Evolutionary conservation across 1,140 invertebrate genomes (phyloP).

Genomic region (Thalassaphorura encarpata): DNA sequence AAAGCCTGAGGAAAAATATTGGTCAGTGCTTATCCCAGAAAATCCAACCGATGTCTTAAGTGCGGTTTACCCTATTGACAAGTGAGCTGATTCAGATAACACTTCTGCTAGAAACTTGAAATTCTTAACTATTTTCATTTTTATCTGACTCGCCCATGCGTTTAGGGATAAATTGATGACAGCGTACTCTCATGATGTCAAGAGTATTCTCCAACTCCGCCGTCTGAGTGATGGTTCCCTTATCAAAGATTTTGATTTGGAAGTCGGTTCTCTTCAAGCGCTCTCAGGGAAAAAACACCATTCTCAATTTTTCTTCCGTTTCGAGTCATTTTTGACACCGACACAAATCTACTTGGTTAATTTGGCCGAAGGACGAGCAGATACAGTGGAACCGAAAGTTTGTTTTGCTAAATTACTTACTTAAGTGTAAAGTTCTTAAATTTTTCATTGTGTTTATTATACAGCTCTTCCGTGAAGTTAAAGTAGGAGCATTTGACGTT

Average conservation of each 20-base stretch:
- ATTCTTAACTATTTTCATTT: not conserved
- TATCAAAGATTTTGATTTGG: conserved; percentile 61
- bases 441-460: conserved; percentile 33
- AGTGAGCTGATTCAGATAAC: no score
- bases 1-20: conserved; percentile 61
- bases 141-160: not conserved
- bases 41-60: conserved; percentile 79
- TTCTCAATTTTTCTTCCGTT: conserved; percentile 85
- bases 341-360: conserved; percentile 81
- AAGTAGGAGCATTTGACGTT: conserved; percentile 72
- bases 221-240: conserved; percentile 60
- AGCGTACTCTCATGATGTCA: conserved; percentile 90
- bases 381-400: conserved; percentile 49
- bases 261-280: conserved; percentile 73
- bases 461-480: conserved; percentile 71
- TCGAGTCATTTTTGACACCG: conserved; percentile 87
- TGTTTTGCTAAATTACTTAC: not conserved
- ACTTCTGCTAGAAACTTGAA: no score
- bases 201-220: conserved; percentile 63
- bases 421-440: conserved; percentile 9
- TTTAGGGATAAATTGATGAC: conserved; percentile 68
- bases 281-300: conserved; percentile 76
- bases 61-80: conserved; percentile 70
- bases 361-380: conserved; percentile 52
- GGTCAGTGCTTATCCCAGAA: conserved; percentile 74